These are phyloP conservation scores for Acrocephalus kingi DNA, from an alignment of 2,113 vertebrate species.

Conservation along the genomic window DNA sequence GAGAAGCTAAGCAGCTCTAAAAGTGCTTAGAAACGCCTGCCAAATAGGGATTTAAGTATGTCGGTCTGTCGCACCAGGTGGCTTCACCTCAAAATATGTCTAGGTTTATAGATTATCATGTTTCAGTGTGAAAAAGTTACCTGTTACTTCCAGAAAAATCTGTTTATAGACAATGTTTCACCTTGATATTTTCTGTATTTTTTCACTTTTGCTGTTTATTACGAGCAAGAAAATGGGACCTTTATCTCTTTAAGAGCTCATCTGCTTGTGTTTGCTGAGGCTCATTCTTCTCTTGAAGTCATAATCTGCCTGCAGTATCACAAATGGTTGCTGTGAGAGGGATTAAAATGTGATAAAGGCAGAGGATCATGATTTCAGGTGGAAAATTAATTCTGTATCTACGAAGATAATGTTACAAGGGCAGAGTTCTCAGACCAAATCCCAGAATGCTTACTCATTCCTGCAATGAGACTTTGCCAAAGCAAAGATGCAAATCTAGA, in stretches of 20 bases:
- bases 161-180: background rate
- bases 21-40: constrained; percentile 33
- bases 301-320: constrained; percentile 60
- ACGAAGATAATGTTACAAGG: background rate
- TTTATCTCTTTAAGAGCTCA: constrained; percentile 63
- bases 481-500: background rate
- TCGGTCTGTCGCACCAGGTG: background rate
- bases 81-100: background rate
- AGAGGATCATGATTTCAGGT: constrained; percentile 52
- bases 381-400: constrained; percentile 36
- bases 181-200: background rate
- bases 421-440: background rate
- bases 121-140: background rate
- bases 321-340: constrained; percentile 26
- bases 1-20: constrained; percentile 54
- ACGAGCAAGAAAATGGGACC: constrained; percentile 14
- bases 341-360: constrained; percentile 50
- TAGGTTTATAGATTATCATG: background rate
- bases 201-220: background rate
- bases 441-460: constrained; percentile 31
- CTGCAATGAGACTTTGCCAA: background rate
- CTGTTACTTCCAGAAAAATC: background rate
- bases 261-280: constrained; percentile 44
- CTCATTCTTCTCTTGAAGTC: constrained; percentile 48
- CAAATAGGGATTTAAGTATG: constrained; percentile 57